A percentile compares a stretch with the other conserved stretches of the same genome.
Conservation (phyloP, 2,797 vertebrate species). For the Stomatorhinus walkeri region DNA sequence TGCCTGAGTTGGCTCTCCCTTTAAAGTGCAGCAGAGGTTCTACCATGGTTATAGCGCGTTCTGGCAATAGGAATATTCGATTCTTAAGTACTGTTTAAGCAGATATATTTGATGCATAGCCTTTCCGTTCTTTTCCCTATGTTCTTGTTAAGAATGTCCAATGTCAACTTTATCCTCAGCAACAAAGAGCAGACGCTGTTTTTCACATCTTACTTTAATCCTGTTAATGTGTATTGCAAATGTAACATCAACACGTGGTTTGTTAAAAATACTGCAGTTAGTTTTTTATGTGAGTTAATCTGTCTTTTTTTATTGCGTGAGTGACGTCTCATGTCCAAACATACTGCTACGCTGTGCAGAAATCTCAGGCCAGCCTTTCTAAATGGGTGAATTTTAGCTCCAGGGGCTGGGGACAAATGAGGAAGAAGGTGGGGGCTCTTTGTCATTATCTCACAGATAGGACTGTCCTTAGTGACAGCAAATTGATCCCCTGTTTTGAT, state of each 20-base stretch:
- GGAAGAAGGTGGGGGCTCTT: not conserved
- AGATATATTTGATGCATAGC: not conserved
- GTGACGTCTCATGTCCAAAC: constrained; percentile 21
- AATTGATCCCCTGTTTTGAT: not conserved
- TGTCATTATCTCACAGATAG: not conserved
- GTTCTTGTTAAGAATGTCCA: not conserved
- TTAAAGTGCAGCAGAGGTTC: not conserved
- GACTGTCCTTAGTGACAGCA: not conserved
- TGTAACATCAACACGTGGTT: constrained; percentile 8
- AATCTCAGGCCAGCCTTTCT: not conserved
- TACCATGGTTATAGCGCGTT: not conserved
- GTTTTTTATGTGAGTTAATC: not conserved
- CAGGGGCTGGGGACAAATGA: not conserved
- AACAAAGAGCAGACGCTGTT: not conserved
- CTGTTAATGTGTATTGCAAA: not conserved
- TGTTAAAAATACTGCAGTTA: not conserved
- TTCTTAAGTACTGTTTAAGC: not conserved
- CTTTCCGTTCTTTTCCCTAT: not conserved
- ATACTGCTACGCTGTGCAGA: not conserved
- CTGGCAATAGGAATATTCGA: not conserved
- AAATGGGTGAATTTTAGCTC: not conserved
- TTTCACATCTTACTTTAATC: not conserved
- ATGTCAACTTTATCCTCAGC: not conserved
- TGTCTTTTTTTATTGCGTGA: not conserved
- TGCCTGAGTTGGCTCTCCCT: not conserved